Conservation (phyloP, 2,888 invertebrate genomes). For the Epinotia ramella region DNA sequence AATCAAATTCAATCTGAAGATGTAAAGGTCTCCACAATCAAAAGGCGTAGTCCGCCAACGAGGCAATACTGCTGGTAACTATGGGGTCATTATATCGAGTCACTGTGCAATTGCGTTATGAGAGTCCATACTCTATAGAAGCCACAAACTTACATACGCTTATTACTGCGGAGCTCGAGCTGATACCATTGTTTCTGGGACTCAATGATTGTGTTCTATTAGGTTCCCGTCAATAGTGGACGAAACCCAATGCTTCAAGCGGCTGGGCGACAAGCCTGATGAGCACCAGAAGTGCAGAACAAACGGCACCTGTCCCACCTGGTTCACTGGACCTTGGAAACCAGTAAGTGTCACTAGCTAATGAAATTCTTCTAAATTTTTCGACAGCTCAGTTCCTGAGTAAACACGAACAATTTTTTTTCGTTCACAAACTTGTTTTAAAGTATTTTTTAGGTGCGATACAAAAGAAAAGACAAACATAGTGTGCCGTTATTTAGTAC, state of each 20-base stretch:
- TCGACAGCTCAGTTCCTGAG: too few species aligned
- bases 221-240: conserved; percentile 89
- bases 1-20: too few species aligned
- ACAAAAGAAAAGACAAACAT: too few species aligned
- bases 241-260: conserved; percentile 89
- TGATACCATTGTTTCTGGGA: neutral
- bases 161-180: neutral
- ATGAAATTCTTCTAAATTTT: neutral
- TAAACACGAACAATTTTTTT: too few species aligned
- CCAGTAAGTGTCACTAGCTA: conserved; percentile 86
- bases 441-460: too few species aligned
- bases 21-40: too few species aligned
- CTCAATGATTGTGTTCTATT: conserved; percentile 47
- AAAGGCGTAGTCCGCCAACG: too few species aligned
- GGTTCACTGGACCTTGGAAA: conserved; percentile 96
- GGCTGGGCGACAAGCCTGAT: conserved; percentile 88
- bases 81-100: too few species aligned
- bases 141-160: too few species aligned
- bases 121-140: neutral
- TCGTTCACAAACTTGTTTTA: too few species aligned
- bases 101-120: neutral
- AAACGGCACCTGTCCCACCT: conserved; percentile 92
- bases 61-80: too few species aligned
- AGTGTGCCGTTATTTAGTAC: too few species aligned
- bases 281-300: conserved; percentile 90